phyloP scores from a whole-genome alignment of 2,113 vertebrate genomes.

The Poeciliopsis occidentalis region DNA sequence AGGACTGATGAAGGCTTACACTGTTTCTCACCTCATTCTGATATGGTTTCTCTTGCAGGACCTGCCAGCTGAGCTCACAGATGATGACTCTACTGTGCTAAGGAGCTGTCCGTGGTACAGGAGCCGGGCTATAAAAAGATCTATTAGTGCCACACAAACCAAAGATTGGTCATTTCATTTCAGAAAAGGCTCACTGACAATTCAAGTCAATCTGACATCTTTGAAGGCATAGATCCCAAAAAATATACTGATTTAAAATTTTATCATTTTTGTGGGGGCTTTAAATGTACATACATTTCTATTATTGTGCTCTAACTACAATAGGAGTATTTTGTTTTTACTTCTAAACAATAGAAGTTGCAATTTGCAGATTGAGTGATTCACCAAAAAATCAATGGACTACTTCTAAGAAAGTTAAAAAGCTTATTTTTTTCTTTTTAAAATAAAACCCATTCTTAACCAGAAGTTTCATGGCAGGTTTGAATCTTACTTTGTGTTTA shows the following conservation, averaged over 20 bases:
- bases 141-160: conserved; percentile 45
- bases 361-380: not conserved
- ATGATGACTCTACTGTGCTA: conserved; percentile 55
- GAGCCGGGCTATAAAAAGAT: conserved; percentile 63
- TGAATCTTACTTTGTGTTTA: too few relatives aligned
- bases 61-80: conserved; percentile 53
- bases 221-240: conserved; percentile 5
- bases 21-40: conserved; percentile 49
- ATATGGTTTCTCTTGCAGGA: conserved; percentile 50
- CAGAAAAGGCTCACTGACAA: conserved; percentile 41
- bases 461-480: too few relatives aligned
- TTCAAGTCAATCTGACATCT: conserved; percentile 19
- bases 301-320: not conserved
- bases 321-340: not conserved
- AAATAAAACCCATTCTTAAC: not conserved
- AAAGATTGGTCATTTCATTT: conserved; percentile 36
- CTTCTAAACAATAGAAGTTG: not conserved
- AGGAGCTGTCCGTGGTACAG: conserved; percentile 58
- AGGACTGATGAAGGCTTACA: conserved; percentile 56
- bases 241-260: too few relatives aligned
- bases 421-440: not conserved
- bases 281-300: not conserved
- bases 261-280: not conserved
- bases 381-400: not conserved
- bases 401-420: not conserved